A percentile compares a stretch with the other conserved stretches of the same genome.
phyloP scores from a whole-genome alignment of 2,888 invertebrate genomes.

The Harmothoe impar region DNA sequence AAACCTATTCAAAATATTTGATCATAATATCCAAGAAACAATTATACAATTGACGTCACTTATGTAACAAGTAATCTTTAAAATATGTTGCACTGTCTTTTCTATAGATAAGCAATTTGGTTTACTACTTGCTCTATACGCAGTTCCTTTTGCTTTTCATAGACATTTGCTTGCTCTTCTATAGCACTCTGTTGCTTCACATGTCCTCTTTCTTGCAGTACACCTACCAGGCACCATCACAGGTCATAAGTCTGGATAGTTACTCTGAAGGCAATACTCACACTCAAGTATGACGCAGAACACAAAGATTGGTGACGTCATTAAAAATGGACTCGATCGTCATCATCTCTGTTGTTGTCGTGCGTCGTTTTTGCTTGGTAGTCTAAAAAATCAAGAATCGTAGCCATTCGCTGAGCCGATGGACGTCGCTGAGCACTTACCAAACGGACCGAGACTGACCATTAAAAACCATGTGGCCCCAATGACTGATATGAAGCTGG shows the following conservation, averaged over 20 bases:
- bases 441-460: not conserved
- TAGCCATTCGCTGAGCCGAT: not conserved
- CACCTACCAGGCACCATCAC: slow-evolving; percentile 65
- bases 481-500: not conserved
- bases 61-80: not conserved
- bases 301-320: slow-evolving; percentile 56
- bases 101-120: not conserved
- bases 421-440: not conserved
- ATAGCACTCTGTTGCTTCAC: slow-evolving; percentile 36
- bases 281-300: slow-evolving; percentile 65
- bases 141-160: not conserved
- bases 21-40: not conserved
- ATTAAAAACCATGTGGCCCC: not conserved
- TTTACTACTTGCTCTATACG: not conserved
- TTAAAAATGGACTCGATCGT: slow-evolving; percentile 1
- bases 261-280: slow-evolving; percentile 66
- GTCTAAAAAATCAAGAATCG: not conserved
- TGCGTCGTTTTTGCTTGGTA: slow-evolving; percentile 22
- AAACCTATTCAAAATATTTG: not conserved
- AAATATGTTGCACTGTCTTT: not conserved
- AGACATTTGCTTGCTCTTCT: not conserved
- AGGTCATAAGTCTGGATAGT: slow-evolving; percentile 63
- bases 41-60: not conserved
- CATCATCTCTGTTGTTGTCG: slow-evolving; percentile 38
- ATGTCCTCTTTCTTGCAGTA: slow-evolving; percentile 64